Evolutionary conservation across 2,113 vertebrate species (phyloP).

Genomic region (Tachysurus vachellii): DNA sequence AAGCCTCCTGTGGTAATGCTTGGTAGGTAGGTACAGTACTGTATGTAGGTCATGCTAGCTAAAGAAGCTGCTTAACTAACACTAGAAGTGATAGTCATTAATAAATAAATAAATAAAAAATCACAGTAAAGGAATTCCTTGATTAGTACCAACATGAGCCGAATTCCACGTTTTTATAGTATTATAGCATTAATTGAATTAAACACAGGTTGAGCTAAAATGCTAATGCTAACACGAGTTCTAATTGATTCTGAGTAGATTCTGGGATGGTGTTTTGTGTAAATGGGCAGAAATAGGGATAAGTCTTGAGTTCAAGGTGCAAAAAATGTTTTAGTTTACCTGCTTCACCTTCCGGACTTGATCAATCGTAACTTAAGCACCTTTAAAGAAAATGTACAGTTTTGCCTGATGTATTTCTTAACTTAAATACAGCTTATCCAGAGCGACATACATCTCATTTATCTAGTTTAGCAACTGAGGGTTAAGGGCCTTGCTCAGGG

Average conservation of each 20-base stretch:
- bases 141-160: background rate
- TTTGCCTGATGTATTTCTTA: background rate
- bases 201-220: background rate
- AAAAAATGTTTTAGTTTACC: background rate
- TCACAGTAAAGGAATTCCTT: background rate
- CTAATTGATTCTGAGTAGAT: background rate
- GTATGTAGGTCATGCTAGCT: background rate
- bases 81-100: background rate
- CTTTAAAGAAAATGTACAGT: background rate
- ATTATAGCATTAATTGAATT: background rate
- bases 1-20: too few species aligned
- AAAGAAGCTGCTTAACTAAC: background rate
- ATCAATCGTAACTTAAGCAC: background rate
- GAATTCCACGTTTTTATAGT: background rate
- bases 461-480: too few species aligned
- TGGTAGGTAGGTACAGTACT: too few species aligned
- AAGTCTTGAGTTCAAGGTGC: background rate
- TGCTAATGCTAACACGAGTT: background rate
- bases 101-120: background rate
- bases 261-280: background rate
- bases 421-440: too few species aligned
- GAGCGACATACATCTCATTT: too few species aligned
- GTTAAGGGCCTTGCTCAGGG: too few species aligned
- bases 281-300: background rate
- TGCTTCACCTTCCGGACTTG: background rate